These are phyloP conservation scores for Linepithema humile DNA, from an alignment of 1,140 invertebrate species.

Conservation along the genomic window DNA sequence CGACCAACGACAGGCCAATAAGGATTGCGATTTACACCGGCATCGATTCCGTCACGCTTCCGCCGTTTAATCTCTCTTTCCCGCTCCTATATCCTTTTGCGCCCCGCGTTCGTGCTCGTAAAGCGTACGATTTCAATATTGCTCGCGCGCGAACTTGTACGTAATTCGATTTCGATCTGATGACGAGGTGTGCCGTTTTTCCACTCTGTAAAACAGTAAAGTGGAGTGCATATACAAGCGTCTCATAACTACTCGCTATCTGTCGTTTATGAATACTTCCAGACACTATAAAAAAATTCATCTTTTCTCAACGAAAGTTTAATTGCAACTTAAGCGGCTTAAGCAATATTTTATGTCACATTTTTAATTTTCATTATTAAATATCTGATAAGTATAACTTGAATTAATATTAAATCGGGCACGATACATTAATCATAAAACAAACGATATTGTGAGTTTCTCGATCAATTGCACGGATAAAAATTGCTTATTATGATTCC, in stretches of 20 bases:
- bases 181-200: constrained; percentile 2
- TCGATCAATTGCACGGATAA: neutral
- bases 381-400: neutral
- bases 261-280: neutral
- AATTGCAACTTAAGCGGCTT: no score
- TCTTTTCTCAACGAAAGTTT: neutral
- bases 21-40: constrained; percentile 34
- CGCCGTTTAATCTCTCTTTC: neutral
- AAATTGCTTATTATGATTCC: neutral
- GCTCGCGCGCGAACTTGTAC: neutral
- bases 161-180: constrained; percentile 45
- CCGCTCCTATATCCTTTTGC: neutral
- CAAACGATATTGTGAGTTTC: neutral
- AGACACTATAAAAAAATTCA: neutral
- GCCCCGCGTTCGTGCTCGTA: neutral
- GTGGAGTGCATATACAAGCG: neutral
- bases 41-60: neutral
- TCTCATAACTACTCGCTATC: neutral
- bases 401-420: neutral
- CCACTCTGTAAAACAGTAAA: constrained; percentile 27
- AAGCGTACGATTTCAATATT: constrained; percentile 48
- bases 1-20: constrained; percentile 8
- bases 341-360: neutral
- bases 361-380: neutral
- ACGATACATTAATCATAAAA: neutral